Conservation (phyloP, 2,113 vertebrate genomes). For the Picathartes gymnocephalus region DNA sequence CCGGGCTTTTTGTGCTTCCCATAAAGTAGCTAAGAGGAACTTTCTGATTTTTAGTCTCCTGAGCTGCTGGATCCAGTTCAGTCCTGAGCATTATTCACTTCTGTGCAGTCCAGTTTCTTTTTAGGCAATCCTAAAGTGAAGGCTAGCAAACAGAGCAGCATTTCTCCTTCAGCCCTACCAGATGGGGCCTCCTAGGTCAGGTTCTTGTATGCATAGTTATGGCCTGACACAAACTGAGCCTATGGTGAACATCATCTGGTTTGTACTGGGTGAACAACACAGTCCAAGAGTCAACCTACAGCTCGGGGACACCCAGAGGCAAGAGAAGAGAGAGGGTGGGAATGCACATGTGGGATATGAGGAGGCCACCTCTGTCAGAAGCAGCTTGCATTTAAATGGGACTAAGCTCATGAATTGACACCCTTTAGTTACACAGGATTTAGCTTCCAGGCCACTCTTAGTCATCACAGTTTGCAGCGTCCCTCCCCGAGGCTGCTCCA, state of each 20-base stretch:
- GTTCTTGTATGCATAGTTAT: not conserved
- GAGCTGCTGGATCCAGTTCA: not conserved
- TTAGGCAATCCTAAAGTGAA: not conserved
- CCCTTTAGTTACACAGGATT: not conserved
- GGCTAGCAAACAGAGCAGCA: not conserved
- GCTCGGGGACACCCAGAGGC: rapidly evolving
- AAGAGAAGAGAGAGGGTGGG: not conserved
- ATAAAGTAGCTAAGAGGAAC: not conserved
- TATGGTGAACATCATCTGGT: rapidly evolving
- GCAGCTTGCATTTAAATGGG: not conserved
- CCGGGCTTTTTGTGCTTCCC: not conserved
- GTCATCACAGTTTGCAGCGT: not conserved
- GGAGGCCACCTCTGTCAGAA: not conserved
- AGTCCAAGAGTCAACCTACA: not conserved
- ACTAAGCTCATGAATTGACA: not conserved
- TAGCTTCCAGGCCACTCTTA: not conserved
- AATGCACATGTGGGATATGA: not conserved
- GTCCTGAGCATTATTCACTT: not conserved
- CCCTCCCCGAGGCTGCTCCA: not conserved
- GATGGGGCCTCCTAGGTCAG: not conserved
- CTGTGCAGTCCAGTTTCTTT: not conserved
- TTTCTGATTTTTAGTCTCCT: not conserved
- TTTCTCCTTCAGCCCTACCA: not conserved
- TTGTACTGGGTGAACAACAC: not conserved
- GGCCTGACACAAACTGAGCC: not conserved